Base-by-base conservation (phyloP, 2,888 invertebrate genomes). In the Sinelater perroti region DNA sequence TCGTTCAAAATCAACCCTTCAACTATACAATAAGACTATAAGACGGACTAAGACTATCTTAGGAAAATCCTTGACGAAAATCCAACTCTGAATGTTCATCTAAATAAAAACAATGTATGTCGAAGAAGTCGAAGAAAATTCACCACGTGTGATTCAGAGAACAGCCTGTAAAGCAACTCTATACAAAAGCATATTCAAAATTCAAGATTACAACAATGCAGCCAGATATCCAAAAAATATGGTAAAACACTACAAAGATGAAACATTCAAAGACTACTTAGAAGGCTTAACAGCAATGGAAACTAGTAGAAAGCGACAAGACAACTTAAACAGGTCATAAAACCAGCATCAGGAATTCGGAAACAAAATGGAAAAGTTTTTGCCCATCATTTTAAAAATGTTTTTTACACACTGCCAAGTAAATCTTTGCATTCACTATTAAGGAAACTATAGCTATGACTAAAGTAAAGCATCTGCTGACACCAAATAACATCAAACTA, bases 21-120 rank as follows among this genome's bases (percentile, higher is more conserved):
- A 42, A 42, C 11, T 24, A 16, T 26, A 42, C 13, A 24, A 42
- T 24, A 42, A 42, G n/a, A n/a, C n/a, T n/a, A n/a, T n/a, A 24
- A 42, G 14, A 42, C 21, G 21, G 42, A 42, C 11, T 42, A 14
- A 26, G 11, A 42, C 13, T 42, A 24, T 13, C 26, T 42, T 24
- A 42, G 42, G 26, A 26, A 42, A 7, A 11, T 42, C 2, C 10
- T 42, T 13, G 3, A 13, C 3, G 33, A 20, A 13, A 11, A 6
- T 36, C 36, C 8, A 4, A 6, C 13, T 21, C 16, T 24, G 2
- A 7, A 7, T 33, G 33, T 11, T 38, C 10, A 17, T 10, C 6
- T 18, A 3, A 38, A 38, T 20, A 38, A 5, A 16, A 10, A 20
- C 5, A 38, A 38, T n/a, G 8, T n/a, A 18, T 10, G 20, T 38